These are phyloP conservation scores for Choristoneura rosaceana DNA, from an alignment of 2,888 invertebrate species.

Conservation along the genomic window DNA sequence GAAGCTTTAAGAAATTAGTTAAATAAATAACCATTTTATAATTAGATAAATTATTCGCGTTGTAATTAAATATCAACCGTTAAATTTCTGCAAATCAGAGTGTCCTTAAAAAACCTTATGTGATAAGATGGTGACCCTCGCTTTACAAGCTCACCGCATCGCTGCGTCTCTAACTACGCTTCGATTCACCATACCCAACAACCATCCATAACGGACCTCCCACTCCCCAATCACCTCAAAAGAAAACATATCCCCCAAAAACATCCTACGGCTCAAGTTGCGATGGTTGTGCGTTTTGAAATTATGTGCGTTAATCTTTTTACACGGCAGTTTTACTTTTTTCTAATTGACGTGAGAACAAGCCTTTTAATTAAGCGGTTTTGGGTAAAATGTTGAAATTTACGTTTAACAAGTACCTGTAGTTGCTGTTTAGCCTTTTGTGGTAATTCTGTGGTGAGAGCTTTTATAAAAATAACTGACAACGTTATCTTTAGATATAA, in stretches of 20 bases:
- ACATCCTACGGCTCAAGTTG: constrained; percentile 1
- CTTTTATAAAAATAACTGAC: neutral
- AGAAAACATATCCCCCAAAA: neutral
- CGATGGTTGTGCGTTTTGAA: constrained; percentile 25
- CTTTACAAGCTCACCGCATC: constrained; percentile 43
- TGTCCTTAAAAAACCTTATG: too few relatives aligned
- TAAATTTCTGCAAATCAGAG: too few relatives aligned
- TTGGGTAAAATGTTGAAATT: constrained; percentile 10
- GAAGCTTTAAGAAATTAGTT: too few relatives aligned
- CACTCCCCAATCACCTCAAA: neutral
- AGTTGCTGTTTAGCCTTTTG: neutral
- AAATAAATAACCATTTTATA: too few relatives aligned
- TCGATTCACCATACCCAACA: constrained; percentile 34
- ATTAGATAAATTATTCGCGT: too few relatives aligned
- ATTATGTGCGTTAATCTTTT: constrained; percentile 31
- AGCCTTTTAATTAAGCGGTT: constrained; percentile 23
- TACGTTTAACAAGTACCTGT: constrained; percentile 1
- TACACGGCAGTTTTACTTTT: constrained; percentile 26
- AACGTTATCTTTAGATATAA: too few relatives aligned
- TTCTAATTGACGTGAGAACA: constrained; percentile 37
- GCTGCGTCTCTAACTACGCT: constrained; percentile 37
- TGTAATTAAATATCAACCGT: too few relatives aligned
- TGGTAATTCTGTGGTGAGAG: neutral
- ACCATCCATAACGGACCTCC: constrained; percentile 14
- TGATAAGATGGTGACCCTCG: constrained; percentile 28